Evolutionary conservation across 1,140 invertebrate species (phyloP).

Genomic region (Bradysia coprophila): DNA sequence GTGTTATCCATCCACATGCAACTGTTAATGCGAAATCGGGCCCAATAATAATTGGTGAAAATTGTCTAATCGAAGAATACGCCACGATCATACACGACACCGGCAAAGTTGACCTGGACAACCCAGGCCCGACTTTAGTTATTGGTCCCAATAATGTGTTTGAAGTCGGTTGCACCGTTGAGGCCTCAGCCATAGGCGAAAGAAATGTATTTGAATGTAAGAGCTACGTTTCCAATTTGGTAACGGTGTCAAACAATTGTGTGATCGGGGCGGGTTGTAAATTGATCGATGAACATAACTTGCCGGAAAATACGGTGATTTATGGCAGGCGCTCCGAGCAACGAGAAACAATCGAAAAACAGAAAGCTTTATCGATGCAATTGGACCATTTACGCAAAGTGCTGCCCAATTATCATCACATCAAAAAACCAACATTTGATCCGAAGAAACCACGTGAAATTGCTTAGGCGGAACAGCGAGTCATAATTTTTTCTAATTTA

Average conservation of each 20-base stretch:
- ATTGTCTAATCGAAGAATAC: constrained; percentile 90
- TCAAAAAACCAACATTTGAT: constrained; percentile 44
- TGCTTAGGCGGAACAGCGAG: no score
- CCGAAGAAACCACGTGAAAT: constrained; percentile 20
- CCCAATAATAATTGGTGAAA: constrained; percentile 88
- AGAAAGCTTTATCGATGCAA: constrained; percentile 50
- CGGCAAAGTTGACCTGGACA: constrained; percentile 12
- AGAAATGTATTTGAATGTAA: constrained; percentile 73
- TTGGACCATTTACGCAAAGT: constrained; percentile 82
- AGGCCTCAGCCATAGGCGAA: constrained; percentile 73
- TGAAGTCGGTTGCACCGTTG: constrained; percentile 66
- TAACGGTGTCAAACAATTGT: constrained; percentile 77
- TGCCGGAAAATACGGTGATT: constrained; percentile 80
- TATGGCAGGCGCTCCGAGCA: constrained; percentile 64
- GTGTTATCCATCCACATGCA: constrained; percentile 84
- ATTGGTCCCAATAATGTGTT: constrained; percentile 94
- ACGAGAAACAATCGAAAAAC: constrained; percentile 71
- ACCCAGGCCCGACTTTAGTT: constrained; percentile 40
- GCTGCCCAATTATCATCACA: constrained; percentile 83
- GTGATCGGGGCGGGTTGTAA: constrained; percentile 77
- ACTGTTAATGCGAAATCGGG: constrained; percentile 84
- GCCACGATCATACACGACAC: constrained; percentile 60
- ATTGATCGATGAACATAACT: constrained; percentile 44
- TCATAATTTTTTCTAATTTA: no score
- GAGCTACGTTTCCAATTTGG: constrained; percentile 56